These are phyloP conservation scores for Aratinga solstitialis DNA, from an alignment of 2,797 vertebrate genomes.

Conservation along the genomic window DNA sequence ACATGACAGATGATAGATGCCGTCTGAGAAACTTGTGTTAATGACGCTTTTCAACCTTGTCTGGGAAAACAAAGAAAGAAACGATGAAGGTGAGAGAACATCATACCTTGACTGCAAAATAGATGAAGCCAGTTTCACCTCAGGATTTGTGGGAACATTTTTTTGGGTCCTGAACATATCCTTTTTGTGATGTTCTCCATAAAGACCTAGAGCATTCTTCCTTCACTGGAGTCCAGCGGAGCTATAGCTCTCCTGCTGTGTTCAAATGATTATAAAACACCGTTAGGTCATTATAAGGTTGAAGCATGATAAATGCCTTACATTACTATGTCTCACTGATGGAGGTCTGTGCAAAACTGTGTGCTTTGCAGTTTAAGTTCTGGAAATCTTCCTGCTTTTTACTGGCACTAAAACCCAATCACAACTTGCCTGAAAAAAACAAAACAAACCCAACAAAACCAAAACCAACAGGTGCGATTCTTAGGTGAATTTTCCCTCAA, in stretches of 20 bases:
- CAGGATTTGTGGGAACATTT: background rate
- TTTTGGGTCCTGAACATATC: background rate
- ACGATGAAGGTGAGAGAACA: background rate
- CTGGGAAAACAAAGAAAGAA: background rate
- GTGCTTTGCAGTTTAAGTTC: background rate
- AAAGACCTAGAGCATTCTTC: background rate
- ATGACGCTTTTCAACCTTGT: background rate
- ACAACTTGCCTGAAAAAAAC: background rate
- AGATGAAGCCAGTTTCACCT: background rate
- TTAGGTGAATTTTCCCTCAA: background rate
- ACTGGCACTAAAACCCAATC: background rate
- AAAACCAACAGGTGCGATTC: background rate
- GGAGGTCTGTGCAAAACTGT: background rate
- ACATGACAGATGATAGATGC: background rate
- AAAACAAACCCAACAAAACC: background rate
- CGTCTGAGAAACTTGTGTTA: background rate
- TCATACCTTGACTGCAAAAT: background rate
- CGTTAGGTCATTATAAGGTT: background rate
- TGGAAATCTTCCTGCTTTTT: background rate
- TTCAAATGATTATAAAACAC: background rate
- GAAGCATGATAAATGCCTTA: background rate
- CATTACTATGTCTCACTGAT: background rate
- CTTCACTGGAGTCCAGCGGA: background rate
- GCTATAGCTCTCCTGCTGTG: background rate
- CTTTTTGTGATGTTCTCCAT: background rate